Evolutionary conservation across 2,888 invertebrate genomes (phyloP), one percentile per base, ranked within the genome.

Genomic region (Lasioglossum leucozonium): DNA sequence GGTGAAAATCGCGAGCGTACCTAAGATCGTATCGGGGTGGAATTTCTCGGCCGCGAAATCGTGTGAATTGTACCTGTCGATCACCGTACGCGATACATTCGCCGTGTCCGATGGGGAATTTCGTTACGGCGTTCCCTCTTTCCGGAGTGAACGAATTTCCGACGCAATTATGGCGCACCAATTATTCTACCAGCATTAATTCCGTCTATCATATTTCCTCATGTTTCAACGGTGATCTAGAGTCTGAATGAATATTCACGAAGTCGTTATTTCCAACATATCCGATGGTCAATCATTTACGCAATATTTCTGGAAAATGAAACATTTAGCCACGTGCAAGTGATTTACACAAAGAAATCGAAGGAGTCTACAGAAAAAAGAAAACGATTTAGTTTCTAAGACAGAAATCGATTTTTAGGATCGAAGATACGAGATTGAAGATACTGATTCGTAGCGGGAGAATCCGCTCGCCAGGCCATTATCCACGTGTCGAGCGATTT

Each of bases 1-100:
- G 18, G 34, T 16, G 47, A 75, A 79, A 85, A 82, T 72, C 65
- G 73, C 79, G 26, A 65, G 47, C 47, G 67, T 47, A 40, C 76
- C 37, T 34, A 37, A 77, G 85, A 87, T 87, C 73, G 85, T 87
- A 87, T 85, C 88, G 47, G 51, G 74, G 86, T 67, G 85, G 79
- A 83, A 85, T 87, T 87, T 78, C 88, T 71, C 55, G 65, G 69
- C 76, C 65, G 78, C 81, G 71, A 77, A 77, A 72, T 76, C 81
- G 40, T 55, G 44, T 47, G 79, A 82, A 82, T 79, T 62, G 37
- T 79, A 85, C 69, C 81, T 74, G 81, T 86, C 81, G 85, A 86
- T 86, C 85, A 85, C 82, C 85, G 67, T n/a, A 6, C 13, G 40
- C 75, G 75, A 85, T 79, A 79, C 74, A 72, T 79, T 37, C 51